Conservation (phyloP, 2,888 invertebrate species). For the Strigamia crassipes region DNA sequence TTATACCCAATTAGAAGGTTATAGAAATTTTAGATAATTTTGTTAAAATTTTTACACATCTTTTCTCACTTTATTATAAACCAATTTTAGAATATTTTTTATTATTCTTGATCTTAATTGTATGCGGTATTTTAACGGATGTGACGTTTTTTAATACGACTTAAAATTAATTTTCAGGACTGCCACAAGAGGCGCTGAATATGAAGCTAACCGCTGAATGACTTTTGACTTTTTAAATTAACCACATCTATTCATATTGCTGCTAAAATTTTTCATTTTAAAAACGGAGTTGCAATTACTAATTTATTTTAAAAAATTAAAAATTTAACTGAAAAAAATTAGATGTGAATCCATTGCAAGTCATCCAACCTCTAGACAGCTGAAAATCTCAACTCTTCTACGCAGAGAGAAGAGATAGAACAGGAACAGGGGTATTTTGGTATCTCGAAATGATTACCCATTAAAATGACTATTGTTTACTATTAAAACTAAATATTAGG, state of each 20-base stretch:
- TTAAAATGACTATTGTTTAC: not conserved
- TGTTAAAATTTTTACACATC: not conserved
- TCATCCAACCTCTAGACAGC: no score
- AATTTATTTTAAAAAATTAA: no score
- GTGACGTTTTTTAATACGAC: not conserved
- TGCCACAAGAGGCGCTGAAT: not conserved
- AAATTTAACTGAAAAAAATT: no score
- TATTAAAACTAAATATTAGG: not conserved
- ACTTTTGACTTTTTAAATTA: not conserved
- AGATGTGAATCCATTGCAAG: no score
- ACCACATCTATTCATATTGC: no score
- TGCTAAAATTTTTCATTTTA: no score
- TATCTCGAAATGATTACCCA: not conserved
- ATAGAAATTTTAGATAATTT: not conserved
- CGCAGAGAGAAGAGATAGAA: no score
- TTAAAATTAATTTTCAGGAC: not conserved
- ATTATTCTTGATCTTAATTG: not conserved
- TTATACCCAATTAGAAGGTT: not conserved
- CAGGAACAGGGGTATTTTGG: no score
- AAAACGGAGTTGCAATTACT: no score
- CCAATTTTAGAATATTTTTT: not conserved
- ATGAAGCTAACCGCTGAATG: not conserved
- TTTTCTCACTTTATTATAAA: not conserved
- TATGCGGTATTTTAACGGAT: constrained; percentile 2
- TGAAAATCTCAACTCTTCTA: no score